Evolutionary conservation across 2,113 vertebrate genomes (phyloP).

Genomic region (Pogona vitticeps): DNA sequence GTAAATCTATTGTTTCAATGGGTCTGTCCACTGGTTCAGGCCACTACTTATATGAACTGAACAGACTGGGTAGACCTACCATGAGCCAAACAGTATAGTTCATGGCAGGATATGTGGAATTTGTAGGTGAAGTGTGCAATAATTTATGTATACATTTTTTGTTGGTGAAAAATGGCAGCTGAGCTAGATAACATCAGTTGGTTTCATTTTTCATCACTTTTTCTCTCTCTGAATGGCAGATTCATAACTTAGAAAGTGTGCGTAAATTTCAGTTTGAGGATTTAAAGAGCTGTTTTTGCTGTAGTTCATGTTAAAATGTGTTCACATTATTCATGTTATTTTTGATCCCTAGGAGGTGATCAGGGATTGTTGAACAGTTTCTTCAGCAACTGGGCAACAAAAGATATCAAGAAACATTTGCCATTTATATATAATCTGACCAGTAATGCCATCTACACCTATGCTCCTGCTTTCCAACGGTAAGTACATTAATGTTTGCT

Average conservation of each 20-base stretch:
- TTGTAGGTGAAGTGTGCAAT: not conserved
- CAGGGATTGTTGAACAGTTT: slow-evolving; percentile 85
- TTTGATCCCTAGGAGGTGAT: slow-evolving; percentile 80
- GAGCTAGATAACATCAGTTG: not conserved
- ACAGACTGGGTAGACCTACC: too few species aligned
- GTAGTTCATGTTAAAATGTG: rapidly evolving
- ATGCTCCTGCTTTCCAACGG: slow-evolving; percentile 82
- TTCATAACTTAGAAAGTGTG: not conserved
- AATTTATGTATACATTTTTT: not conserved
- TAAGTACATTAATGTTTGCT: slow-evolving; percentile 66
- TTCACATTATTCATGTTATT: not conserved
- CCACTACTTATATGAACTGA: too few species aligned
- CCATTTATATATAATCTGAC: slow-evolving; percentile 84
- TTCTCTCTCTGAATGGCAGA: not conserved
- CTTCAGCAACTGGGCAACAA: slow-evolving; percentile 78
- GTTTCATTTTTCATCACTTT: not conserved
- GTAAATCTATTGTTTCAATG: too few species aligned
- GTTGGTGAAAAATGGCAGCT: not conserved
- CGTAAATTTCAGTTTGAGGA: slow-evolving; percentile 3
- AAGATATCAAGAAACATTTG: slow-evolving; percentile 80
- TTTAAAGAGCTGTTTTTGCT: not conserved
- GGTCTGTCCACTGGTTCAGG: too few species aligned
- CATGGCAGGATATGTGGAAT: not conserved
- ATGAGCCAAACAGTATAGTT: too few species aligned
- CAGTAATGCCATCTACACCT: slow-evolving; percentile 76